phyloP scores from a whole-genome alignment of 1,140 invertebrate genomes.

The Bilobella aurantiaca region DNA sequence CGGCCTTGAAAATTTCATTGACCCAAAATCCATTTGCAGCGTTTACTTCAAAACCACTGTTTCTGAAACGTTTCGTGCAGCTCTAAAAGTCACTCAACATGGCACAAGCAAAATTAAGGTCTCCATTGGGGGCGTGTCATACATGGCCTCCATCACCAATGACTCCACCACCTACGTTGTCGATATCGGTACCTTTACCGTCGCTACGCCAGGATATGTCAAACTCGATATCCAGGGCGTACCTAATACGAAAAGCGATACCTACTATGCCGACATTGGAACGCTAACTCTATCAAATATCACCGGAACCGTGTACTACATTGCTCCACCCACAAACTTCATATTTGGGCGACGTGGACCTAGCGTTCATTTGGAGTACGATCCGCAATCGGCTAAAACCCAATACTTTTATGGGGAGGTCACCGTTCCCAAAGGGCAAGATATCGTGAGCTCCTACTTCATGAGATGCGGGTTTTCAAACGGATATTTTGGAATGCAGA shows the following conservation, averaged over 20 bases:
- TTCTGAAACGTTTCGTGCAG: neutral
- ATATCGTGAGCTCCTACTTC: neutral
- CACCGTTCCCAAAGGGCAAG: slow-evolving; percentile 11
- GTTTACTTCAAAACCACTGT: neutral
- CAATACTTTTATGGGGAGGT: slow-evolving; percentile 28
- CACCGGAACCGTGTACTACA: neutral
- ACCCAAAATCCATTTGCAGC: neutral
- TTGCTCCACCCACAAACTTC: neutral
- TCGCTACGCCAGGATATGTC: neutral
- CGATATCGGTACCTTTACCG: neutral
- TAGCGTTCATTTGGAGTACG: slow-evolving; percentile 12
- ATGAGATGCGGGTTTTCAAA: slow-evolving; percentile 11
- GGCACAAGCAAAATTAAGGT: neutral
- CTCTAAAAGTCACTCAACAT: neutral
- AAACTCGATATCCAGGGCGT: slow-evolving; percentile 12
- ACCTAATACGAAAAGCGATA: neutral
- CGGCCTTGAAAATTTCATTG: neutral
- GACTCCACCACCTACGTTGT: neutral
- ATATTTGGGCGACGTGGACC: slow-evolving; percentile 24
- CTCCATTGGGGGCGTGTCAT: neutral
- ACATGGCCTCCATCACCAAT: neutral
- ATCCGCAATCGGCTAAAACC: neutral
- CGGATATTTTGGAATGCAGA: slow-evolving; percentile 4
- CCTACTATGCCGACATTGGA: slow-evolving; percentile 8
- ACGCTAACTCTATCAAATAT: neutral